Evolutionary conservation across 35 echinoderm and acorn worm genomes (phyloP), one percentile per base, ranked within the genome.

Genomic region (Antedon bifida): DNA sequence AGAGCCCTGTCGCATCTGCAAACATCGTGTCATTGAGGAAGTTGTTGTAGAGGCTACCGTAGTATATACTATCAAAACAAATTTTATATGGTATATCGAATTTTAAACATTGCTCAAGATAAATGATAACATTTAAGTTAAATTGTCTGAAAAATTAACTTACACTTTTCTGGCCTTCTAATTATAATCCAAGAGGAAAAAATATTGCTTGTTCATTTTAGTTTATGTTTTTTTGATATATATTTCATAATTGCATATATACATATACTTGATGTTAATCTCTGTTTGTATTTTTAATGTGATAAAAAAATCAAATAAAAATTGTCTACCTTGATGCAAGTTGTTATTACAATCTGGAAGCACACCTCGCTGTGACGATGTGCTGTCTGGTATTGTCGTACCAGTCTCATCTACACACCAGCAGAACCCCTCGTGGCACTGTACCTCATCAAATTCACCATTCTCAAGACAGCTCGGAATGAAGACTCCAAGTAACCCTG

Each of bases 381-480:
- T 2, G 9, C 9, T 80, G 9, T 26, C 26, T 4, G 34, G 33
- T 16, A 80, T 80, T 36, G 14, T 39, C n/a, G n/a, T 23, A 17
- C 78, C 78, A 34, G 34, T 36, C 39, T 80, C 78, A 80, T 80
- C 78, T 5, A 80, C 78, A 38, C 78, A 80, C 78, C 78, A 80
- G 36, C 78, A 80, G 23, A 38, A 80, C 35, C 78, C 78, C 9
- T 36, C 35, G 39, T 80, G 78, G 34, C 78, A 80, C 78, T 80
- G 78, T 2, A 80, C 36, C 12, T 29, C 2, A 7, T 80, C 78
- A 80, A 36, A 80, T 34, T 35, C 32, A 12, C 78, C 78, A 80
- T 80, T 38, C 13, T 29, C 33, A 5, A 9, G 7, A n/a, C 78
- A 80, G 3, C 31, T 34, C 39, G 78, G 78, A 80, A 80, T 80